Base-by-base conservation (phyloP, 2,113 vertebrate species). In the Actenoides lindsayi region DNA sequence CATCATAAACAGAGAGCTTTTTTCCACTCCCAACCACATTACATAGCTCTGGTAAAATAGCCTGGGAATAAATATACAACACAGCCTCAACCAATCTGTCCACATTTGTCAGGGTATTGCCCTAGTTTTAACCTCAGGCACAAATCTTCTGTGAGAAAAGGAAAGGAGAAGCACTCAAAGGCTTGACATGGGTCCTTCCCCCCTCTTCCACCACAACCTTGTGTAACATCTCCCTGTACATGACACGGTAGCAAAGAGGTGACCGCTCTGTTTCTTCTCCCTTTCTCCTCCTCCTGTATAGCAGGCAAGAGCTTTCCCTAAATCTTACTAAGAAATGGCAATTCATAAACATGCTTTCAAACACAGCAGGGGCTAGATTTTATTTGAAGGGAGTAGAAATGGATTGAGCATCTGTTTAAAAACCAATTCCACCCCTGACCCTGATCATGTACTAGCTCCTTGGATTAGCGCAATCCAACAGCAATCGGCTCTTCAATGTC, bases 291-390 rank as follows among this genome's bases (percentile, higher is more conserved):
- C 62, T 39, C 9, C 8, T 31, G 39, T 3, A 5, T 10, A 8
- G 19, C 62, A 80, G 67, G 23, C 15, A 44, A 35, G n/a, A 87
- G 7, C 4, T 56, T 33, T 69, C 41, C 15, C 33, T 71, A 9
- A 31, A 21, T 51, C 59, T 28, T 6, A 19, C 11, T 20, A 68
- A 30, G 44, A 91, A 46, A 4, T 30, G 46, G 42, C 35, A 75
- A 75, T 2, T 83, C 63, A 56, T 67, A 28, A 50, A 27, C 37
- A 16, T 1, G 23, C 44, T 50, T 73, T 86, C 37, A 19, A 57
- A 37, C 50, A 24, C 0, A 27, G 31, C 1, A 37, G 19, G 19
- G 37, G 70, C 6, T 27, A 7, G 4, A 31, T 41, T 88, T 62
- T 39, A 90, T 39, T 30, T 31, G 31, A 53, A 75, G 82, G 51